Percentiles rank a stretch among this genome's conserved stretches.
Evolutionary conservation across 2,797 vertebrate species (phyloP).

Genomic region (Cossypha caffra): DNA sequence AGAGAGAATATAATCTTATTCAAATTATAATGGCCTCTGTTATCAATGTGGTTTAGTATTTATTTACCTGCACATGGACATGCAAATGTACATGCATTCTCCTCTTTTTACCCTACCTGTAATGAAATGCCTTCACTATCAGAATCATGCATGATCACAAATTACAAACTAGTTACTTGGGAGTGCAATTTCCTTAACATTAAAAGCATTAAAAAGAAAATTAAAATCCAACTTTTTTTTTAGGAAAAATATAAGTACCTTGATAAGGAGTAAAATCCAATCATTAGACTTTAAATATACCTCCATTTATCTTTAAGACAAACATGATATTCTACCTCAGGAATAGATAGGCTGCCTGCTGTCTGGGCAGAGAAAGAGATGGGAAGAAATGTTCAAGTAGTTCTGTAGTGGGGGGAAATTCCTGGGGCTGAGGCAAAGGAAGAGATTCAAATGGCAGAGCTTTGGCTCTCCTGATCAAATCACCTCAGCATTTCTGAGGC

Average conservation of each 20-base stretch:
- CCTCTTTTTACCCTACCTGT: constrained; percentile 62
- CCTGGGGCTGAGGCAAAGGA: neutral
- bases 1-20: constrained; percentile 82
- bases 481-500: neutral
- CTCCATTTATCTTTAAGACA: constrained; percentile 60
- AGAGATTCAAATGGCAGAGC: neutral
- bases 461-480: neutral
- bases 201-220: constrained; percentile 62
- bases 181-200: constrained; percentile 69
- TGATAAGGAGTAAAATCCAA: constrained; percentile 68
- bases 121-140: constrained; percentile 79
- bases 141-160: constrained; percentile 74
- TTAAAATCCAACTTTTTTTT: constrained; percentile 30
- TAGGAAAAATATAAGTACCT: constrained; percentile 5
- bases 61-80: constrained; percentile 78
- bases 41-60: constrained; percentile 81
- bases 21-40: constrained; percentile 81
- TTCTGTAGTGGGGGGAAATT: neutral
- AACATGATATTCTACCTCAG: constrained; percentile 27
- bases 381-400: neutral
- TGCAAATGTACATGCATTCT: constrained; percentile 71
- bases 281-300: constrained; percentile 63
- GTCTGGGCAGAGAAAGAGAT: neutral
- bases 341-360: neutral
- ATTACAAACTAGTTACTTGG: constrained; percentile 76